These are phyloP conservation scores for Spea bombifrons DNA, from an alignment of 2,113 vertebrate genomes.

Conservation along the genomic window DNA sequence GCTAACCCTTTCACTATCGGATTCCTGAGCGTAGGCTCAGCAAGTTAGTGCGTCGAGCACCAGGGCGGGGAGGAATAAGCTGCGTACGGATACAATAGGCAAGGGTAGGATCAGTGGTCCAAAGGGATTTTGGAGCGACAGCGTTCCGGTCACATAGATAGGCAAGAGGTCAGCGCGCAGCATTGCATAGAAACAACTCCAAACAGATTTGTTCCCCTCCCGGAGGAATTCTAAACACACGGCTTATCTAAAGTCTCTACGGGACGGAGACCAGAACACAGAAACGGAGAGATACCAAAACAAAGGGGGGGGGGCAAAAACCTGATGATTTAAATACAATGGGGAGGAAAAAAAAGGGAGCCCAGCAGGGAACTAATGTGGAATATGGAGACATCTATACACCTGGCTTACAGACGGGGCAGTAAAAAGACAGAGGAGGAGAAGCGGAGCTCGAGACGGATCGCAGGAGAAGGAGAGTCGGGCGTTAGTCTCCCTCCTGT, in stretches of 20 bases:
- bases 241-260: constrained; percentile 41
- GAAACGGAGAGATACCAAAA: constrained; percentile 9
- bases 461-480: too few species aligned
- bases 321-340: background rate
- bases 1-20: too few species aligned
- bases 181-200: constrained; percentile 38
- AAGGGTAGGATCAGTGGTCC: too few species aligned
- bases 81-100: too few species aligned
- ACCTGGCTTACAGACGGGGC: constrained; percentile 9
- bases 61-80: too few species aligned
- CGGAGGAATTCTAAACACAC: constrained; percentile 40
- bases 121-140: background rate
- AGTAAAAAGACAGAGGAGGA: too few species aligned
- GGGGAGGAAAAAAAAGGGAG: background rate
- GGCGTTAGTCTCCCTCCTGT: too few species aligned
- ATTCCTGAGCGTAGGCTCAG: too few species aligned
- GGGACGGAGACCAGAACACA: constrained; percentile 36
- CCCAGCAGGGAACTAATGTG: background rate
- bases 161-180: constrained; percentile 13
- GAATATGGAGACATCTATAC: background rate
- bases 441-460: background rate
- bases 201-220: constrained; percentile 43
- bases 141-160: background rate
- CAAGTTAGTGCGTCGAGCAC: too few species aligned
- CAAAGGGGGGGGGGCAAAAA: constrained; percentile 16